These are phyloP conservation scores for Pseudococcus jackbeardsleyi DNA, from an alignment of 2,888 invertebrate genomes.

Conservation along the genomic window DNA sequence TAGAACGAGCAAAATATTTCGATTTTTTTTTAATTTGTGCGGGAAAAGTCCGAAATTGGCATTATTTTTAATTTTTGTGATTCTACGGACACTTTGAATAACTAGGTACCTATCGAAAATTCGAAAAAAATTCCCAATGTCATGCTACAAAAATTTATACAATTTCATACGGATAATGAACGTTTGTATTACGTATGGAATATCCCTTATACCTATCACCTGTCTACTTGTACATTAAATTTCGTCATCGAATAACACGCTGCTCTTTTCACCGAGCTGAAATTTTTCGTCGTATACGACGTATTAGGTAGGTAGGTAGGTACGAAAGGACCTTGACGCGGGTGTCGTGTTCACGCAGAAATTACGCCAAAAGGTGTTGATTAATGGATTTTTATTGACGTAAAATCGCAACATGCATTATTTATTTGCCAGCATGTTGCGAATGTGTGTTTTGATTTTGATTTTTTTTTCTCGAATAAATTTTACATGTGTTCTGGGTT, in stretches of 20 bases:
- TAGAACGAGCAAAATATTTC: no score
- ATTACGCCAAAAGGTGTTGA: not conserved
- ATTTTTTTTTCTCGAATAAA: conserved; percentile 9
- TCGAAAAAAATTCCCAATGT: not conserved
- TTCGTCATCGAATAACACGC: not conserved
- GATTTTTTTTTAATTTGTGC: no score
- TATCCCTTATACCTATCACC: not conserved
- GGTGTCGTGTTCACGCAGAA: conserved; percentile 17
- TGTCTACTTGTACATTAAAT: not conserved
- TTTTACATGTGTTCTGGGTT: not conserved
- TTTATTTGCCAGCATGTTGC: not conserved
- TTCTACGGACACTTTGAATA: no score
- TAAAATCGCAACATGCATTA: conserved; percentile 9
- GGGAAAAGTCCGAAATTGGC: no score
- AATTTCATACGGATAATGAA: no score
- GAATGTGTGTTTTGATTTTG: not conserved
- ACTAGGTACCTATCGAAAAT: not conserved
- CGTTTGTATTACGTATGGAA: no score
- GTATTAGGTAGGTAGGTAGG: no score
- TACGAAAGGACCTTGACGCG: conserved; percentile 6
- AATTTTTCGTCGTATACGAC: not conserved
- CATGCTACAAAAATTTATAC: not conserved
- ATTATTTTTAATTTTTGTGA: no score
- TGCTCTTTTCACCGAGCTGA: not conserved
- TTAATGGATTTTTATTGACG: conserved; percentile 32